Evolutionary conservation across 2,888 invertebrate species (phyloP), one percentile per base, ranked within the genome.

Genomic region (Callimorpha dominula): DNA sequence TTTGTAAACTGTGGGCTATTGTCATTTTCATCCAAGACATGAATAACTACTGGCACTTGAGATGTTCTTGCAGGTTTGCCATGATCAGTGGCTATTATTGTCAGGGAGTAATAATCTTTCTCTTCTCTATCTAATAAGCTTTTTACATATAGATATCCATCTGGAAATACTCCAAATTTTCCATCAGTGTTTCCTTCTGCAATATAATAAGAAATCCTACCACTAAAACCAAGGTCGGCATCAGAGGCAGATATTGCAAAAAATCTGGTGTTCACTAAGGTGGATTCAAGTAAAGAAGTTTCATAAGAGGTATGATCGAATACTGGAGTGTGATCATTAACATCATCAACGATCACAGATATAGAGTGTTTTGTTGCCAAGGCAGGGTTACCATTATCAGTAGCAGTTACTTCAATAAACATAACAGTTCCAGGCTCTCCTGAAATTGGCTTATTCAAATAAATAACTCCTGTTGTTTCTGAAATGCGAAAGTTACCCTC

Each of bases 11-110:
- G 97, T 0, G 99, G 99, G 50, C 97, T 97, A 91, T 99, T 99
- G 93, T 99, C 99, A 92, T 99, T 99, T 94, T 99, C 99, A 93
- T 99, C 99, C 77, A 99, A 97, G 42, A 99, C 97, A 88, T 99
- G 98, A 78, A 99, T 97, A 31, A 99, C 98, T 3, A 99, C 98
- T 11, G 99, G 98, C 4, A 99, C 99, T 68, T 97, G 96, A 0
- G 99, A 98, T 70, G 97, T 98, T 88, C 97, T 97, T 63, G 97
- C 96, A 57, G 97, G 99, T 79, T 92, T 94, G 0, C 98, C 99
- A 70, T 97, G 96, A 92, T 99, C 99, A 70, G 96, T 96, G 3
- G 98, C 99, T 49, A 97, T 97, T 52, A 99, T 97, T 4, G 98
- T 98, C 72, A 99, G 93, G 0, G 98, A 98, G 93, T 99, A 99